phyloP scores from a whole-genome alignment of 2,797 vertebrate species.

The Darevskia nairensis region DNA sequence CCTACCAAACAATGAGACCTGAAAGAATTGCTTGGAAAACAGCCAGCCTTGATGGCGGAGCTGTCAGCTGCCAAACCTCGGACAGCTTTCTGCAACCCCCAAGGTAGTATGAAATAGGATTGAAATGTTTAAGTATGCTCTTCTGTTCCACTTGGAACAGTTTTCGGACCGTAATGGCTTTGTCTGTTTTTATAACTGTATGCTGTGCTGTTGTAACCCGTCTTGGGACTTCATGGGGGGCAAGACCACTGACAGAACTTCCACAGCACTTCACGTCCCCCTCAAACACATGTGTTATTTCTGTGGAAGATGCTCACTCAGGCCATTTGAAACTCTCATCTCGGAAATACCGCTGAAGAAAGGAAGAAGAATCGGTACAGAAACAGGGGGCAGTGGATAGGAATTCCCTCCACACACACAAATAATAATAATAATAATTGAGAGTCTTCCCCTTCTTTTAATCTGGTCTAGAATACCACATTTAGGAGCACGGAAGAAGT shows the following conservation, averaged over 20 bases:
- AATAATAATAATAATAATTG: not conserved
- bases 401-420: not conserved
- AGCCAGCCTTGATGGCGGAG: conserved; percentile 51
- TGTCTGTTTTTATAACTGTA: no score
- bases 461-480: not conserved
- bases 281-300: not conserved
- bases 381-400: not conserved
- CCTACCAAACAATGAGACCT: conserved; percentile 76
- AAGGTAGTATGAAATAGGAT: conserved; percentile 53
- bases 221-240: no score
- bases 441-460: not conserved
- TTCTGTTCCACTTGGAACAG: no score
- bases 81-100: conserved; percentile 48
- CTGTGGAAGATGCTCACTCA: not conserved
- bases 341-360: not conserved
- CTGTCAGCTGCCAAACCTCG: conserved; percentile 63
- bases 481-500: not conserved
- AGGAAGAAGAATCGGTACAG: not conserved
- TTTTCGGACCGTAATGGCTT: no score
- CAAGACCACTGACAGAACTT: not conserved
- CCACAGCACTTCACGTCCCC: no score
- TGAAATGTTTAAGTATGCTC: no score
- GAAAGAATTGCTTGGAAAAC: conserved; percentile 75
- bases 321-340: not conserved
- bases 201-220: no score